Evolutionary conservation across 2,113 vertebrate genomes (phyloP).

Genomic region (Progne subis): DNA sequence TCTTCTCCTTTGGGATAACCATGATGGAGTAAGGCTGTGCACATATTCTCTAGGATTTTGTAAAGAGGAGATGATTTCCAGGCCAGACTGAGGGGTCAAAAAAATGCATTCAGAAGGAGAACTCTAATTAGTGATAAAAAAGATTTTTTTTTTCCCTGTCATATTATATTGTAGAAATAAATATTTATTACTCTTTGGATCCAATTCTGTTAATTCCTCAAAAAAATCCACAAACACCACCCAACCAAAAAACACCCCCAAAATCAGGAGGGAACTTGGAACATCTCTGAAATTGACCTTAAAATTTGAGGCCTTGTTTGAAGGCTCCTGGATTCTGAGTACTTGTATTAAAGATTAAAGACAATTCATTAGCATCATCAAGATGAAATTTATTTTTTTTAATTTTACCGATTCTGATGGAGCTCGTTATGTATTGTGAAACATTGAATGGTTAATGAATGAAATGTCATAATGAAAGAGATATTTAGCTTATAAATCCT

Average conservation of each 20-base stretch:
- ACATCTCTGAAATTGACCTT: not conserved
- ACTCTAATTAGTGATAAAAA: not conserved
- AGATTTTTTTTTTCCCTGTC: rapidly evolving
- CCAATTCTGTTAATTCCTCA: not conserved
- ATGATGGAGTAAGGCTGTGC: not conserved
- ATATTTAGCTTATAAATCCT: not conserved
- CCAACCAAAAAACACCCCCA: rapidly evolving
- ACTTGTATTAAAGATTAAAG: not conserved
- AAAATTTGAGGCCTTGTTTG: not conserved
- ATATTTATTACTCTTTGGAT: not conserved
- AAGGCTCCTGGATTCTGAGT: not conserved
- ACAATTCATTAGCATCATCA: not conserved
- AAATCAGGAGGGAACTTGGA: not conserved
- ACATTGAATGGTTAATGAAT: not conserved
- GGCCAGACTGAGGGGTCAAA: too few species aligned
- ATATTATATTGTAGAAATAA: not conserved
- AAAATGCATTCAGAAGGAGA: not conserved
- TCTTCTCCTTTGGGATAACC: not conserved
- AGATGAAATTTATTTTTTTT: not conserved
- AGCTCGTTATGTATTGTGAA: not conserved
- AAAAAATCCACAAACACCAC: not conserved
- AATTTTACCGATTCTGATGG: not conserved
- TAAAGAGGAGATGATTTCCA: not conserved
- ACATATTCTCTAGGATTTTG: not conserved
- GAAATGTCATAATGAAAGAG: not conserved